phyloP scores from a whole-genome alignment of 2,888 invertebrate species.

The Isoperla grammatica region DNA sequence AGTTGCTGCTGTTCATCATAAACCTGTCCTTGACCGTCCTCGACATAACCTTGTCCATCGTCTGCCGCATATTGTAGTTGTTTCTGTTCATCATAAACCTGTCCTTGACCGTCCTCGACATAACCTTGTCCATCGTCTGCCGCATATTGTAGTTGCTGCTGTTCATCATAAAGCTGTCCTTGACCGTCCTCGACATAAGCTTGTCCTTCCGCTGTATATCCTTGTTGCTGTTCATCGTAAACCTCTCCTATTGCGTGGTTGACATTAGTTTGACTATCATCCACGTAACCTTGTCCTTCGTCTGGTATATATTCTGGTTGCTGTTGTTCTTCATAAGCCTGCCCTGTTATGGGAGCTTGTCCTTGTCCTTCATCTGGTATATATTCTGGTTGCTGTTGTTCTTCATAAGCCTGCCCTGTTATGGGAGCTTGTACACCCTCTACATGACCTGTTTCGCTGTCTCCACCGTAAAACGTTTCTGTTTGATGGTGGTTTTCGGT shows the following conservation, averaged over 20 bases:
- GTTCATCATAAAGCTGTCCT: neutral
- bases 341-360: neutral
- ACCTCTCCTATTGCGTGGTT: neutral
- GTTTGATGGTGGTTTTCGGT: neutral
- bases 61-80: neutral
- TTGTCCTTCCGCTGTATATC: too few species aligned
- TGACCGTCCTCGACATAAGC: neutral
- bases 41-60: conserved; percentile 9
- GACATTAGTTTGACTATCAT: neutral
- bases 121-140: neutral
- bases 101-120: neutral
- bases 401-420: neutral
- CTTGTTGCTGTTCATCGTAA: neutral
- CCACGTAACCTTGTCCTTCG: neutral
- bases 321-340: neutral
- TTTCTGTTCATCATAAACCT: neutral
- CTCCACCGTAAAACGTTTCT: neutral
- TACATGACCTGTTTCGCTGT: neutral
- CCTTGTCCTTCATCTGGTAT: neutral
- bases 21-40: neutral
- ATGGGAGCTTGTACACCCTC: neutral
- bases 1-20: neutral
- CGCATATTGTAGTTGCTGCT: neutral
- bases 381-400: neutral
- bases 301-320: neutral